phyloP scores from a whole-genome alignment of 2,113 vertebrate species.

The Epinephelus lanceolatus region DNA sequence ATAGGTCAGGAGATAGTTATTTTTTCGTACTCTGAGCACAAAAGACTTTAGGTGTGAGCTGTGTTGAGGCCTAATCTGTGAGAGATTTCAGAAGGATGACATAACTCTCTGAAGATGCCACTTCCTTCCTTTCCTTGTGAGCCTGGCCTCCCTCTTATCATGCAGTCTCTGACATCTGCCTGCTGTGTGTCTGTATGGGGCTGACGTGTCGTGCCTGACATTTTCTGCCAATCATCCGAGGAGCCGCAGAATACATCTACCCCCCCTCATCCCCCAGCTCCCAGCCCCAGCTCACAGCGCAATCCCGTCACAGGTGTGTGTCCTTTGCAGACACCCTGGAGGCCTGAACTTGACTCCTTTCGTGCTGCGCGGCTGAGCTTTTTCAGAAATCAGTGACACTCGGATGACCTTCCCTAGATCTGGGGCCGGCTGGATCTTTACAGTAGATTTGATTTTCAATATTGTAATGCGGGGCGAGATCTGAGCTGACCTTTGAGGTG shows the following conservation, averaged over 20 bases:
- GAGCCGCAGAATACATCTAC: neutral
- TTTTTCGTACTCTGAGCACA: slow-evolving; percentile 45
- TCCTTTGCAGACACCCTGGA: slow-evolving; percentile 69
- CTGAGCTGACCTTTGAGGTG: slow-evolving; percentile 73
- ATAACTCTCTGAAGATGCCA: slow-evolving; percentile 69
- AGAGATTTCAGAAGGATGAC: slow-evolving; percentile 60
- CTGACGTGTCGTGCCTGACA: slow-evolving; percentile 66
- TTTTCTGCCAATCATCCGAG: slow-evolving; percentile 76
- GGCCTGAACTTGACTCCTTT: slow-evolving; percentile 47
- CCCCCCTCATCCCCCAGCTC: too few relatives aligned
- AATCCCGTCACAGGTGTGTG: slow-evolving; percentile 69
- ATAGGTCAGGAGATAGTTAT: slow-evolving; percentile 59
- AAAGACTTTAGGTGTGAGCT: slow-evolving; percentile 33
- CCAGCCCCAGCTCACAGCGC: slow-evolving; percentile 12
- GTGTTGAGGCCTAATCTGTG: slow-evolving; percentile 51
- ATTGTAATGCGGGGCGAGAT: slow-evolving; percentile 42
- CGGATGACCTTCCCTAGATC: slow-evolving; percentile 62
- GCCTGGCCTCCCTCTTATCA: slow-evolving; percentile 61
- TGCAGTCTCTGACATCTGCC: slow-evolving; percentile 70
- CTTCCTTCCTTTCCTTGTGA: slow-evolving; percentile 57
- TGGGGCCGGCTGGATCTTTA: slow-evolving; percentile 58
- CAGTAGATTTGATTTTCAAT: slow-evolving; percentile 82
- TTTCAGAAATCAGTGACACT: slow-evolving; percentile 44
- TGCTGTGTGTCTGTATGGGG: slow-evolving; percentile 64
- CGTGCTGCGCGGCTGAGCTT: slow-evolving; percentile 19